Base-by-base conservation (phyloP, 1,140 invertebrate genomes). In the Scaptodrosophila lebanonensis region DNA sequence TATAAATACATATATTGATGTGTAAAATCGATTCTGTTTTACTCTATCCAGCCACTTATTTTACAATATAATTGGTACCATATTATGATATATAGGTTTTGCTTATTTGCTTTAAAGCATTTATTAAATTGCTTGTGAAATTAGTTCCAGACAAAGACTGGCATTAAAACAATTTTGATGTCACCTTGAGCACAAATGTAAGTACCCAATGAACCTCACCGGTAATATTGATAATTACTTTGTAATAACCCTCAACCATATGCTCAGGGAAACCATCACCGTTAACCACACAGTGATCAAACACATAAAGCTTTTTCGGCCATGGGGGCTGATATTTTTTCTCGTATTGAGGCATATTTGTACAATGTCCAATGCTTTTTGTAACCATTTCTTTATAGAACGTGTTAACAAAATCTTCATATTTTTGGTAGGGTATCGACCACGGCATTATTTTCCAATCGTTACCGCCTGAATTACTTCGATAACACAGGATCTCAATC, bases 391-490 rank as follows among this genome's bases (percentile, higher is more conserved):
- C 48, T 5, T 63, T 51, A 18, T 79, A 83, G 29, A 56, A 52
- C 1, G 12, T 30, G 1, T 66, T 17, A 2, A 63, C 4, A 5
- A 67, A 83, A 0, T 67, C 22, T 0, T 1, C 0, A 15, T n/a
- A 61, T 0, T 33, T 1, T 25, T 65, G 66, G n/a, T 39, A 58
- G 1, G 20, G 36, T 4, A 72, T 53, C 5, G 1, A 25, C 2
- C 72, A 82, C 0, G 79, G 79, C 11, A 71, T 8, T 2, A 36
- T 4, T 6, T 60, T 72, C 13, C 84, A 84, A 12, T 84, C 73
- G 1, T 52, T 60, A 4, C 35, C 44, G 0, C 82, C 75, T 0
- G 72, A 38, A 0, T 11, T n/a, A 32, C 77, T 83, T 9, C 77
- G 64, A 18, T 40, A 53, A n/a, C 48, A 30, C 0, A 7, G 0